Evolutionary conservation across 2,113 vertebrate genomes (phyloP), one percentile per base, ranked within the genome.

Genomic region (Caloenas nicobarica): DNA sequence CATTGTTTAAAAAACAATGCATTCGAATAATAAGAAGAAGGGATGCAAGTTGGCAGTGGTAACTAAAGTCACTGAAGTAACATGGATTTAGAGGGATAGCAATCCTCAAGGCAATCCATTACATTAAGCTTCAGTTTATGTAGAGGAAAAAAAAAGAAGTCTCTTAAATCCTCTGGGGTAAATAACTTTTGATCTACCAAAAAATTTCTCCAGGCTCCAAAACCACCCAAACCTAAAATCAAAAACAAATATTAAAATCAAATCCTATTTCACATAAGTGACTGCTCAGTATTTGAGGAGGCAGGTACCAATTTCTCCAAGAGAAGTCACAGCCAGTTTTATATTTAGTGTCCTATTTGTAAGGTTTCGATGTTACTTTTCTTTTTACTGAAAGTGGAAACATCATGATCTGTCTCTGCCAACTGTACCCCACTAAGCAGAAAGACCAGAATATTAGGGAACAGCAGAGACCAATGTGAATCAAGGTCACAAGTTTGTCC

Each of bases 21-120:
- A 86, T 91, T 91, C 4, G 1, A 46, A 29, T 66, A 40, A 68
- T 62, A 92, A 83, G n/a, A 93, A 62, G 51, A 74, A 73, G 36
- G 53, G 56, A 76, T 17, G 34, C n/a, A 72, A 77, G 58, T 51
- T 72, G 58, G 71, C 88, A 81, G 28, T 83, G 76, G 68, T 64
- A 97, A 91, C 69, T 81, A 40, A 91, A 91, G 62, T 66, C n/a
- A 92, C 51, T 33, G 18, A 90, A 88, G 68, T 92, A 91, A 90
- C 62, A 46, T 25, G 77, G 76, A 82, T 93, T 93, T 68, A 89
- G 53, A 93, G 18, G 44, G 28, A 77, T 51, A 77, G 86, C 54
- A 90, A 86, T 78, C 72, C 91, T 91, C 82, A 86, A 70, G 65
- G 68, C 46, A 74, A 90, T 62, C 64, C 51, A 60, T 58, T 88